phyloP scores from a whole-genome alignment of 2,888 invertebrate genomes.

The Euzetes globulus region DNA sequence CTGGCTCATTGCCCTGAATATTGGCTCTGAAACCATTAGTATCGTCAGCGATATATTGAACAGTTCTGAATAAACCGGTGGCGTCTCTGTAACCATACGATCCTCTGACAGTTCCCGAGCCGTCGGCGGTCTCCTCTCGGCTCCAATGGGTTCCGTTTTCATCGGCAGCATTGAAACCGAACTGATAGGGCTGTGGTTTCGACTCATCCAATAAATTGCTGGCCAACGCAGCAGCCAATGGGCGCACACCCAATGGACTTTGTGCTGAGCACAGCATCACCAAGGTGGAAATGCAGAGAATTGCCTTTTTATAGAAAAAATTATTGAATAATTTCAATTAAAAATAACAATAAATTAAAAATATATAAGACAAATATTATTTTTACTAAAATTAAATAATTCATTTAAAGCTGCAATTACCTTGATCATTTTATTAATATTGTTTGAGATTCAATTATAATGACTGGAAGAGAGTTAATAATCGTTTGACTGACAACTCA shows the following conservation, averaged over 20 bases:
- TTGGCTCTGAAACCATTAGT: too few relatives aligned
- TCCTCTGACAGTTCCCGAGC: slow-evolving; percentile 37
- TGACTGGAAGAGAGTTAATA: background rate
- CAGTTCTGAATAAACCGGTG: slow-evolving; percentile 38
- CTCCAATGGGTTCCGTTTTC: slow-evolving; percentile 36
- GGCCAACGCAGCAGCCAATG: background rate
- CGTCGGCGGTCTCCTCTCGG: slow-evolving; percentile 39
- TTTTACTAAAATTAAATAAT: background rate
- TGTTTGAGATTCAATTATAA: background rate
- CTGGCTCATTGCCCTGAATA: too few relatives aligned
- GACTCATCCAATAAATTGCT: slow-evolving; percentile 30
- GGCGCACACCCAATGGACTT: background rate
- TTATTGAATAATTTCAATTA: too few relatives aligned
- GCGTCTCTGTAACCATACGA: slow-evolving; percentile 40
- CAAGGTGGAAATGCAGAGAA: background rate
- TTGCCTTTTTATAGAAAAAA: background rate
- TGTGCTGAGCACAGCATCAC: background rate
- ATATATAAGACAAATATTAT: too few relatives aligned
- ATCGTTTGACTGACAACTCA: background rate
- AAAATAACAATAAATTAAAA: background rate
- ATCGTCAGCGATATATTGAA: slow-evolving; percentile 41
- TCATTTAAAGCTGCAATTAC: too few relatives aligned
- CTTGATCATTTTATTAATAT: background rate
- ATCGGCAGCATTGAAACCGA: slow-evolving; percentile 39
- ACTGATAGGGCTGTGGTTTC: slow-evolving; percentile 40